phyloP scores from a whole-genome alignment of 2,797 vertebrate genomes.

The Anas flavirostris region DNA sequence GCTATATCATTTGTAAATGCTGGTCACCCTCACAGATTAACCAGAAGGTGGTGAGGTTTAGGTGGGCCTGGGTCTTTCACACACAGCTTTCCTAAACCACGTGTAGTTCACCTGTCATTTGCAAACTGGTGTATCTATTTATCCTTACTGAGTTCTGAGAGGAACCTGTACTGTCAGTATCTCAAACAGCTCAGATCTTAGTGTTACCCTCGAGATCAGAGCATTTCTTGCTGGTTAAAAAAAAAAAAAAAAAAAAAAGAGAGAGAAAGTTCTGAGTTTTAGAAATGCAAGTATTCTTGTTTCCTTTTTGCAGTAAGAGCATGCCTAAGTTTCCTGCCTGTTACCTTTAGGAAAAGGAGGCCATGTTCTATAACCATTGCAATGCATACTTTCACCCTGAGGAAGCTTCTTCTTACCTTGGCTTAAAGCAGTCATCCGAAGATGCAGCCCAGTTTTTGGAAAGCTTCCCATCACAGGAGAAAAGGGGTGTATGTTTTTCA shows the following conservation, averaged over 20 bases:
- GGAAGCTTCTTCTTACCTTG: conserved; percentile 49
- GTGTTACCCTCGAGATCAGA: too few species aligned
- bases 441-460: conserved; percentile 1
- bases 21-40: background rate
- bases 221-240: too few species aligned
- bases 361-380: background rate
- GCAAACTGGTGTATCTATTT: too few species aligned
- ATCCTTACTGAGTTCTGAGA: too few species aligned
- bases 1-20: background rate
- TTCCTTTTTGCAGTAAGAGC: background rate
- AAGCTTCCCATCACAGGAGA: conserved; percentile 55
- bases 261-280: background rate
- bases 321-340: background rate
- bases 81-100: too few species aligned
- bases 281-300: background rate
- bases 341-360: background rate
- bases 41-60: background rate
- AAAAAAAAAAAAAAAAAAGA: too few species aligned
- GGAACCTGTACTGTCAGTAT: too few species aligned
- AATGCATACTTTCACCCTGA: background rate
- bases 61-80: too few species aligned
- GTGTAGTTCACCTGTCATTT: too few species aligned
- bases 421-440: background rate
- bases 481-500: conserved; percentile 51
- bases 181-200: too few species aligned